phyloP scores from a whole-genome alignment of 35 echinoderm and acorn worm genomes.

The Heliocidaris tuberculata region DNA sequence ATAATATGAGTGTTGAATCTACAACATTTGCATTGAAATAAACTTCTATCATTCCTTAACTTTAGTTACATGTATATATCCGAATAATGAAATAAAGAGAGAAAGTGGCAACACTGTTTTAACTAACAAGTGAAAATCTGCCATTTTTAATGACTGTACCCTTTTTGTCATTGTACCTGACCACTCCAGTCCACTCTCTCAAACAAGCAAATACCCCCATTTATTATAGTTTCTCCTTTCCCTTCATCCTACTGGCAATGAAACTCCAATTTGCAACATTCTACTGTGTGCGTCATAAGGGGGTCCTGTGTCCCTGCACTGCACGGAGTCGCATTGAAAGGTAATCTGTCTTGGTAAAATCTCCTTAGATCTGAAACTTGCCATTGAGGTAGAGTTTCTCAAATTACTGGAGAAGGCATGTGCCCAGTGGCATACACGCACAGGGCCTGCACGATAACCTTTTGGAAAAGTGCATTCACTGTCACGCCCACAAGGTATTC shows the following conservation, averaged over 20 bases:
- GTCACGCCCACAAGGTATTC: conserved; percentile 27
- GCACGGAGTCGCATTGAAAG: background rate
- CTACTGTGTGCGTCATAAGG: conserved; percentile 16
- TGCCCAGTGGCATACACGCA: conserved; percentile 40
- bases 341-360: conserved; percentile 40
- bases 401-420: conserved; percentile 42
- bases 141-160: background rate
- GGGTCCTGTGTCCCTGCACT: background rate
- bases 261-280: conserved; percentile 41
- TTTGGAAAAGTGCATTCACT: conserved; percentile 33
- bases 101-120: background rate
- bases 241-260: background rate
- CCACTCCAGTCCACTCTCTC: background rate
- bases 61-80: background rate
- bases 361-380: conserved; percentile 42
- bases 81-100: background rate
- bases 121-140: background rate
- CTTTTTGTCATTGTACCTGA: background rate
- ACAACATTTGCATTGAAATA: background rate
- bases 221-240: conserved; percentile 13
- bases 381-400: conserved; percentile 43
- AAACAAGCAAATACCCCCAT: conserved; percentile 9
- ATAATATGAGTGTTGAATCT: background rate
- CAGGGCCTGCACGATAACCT: conserved; percentile 39
- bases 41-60: background rate